Conservation (phyloP, 1,140 invertebrate genomes). For the Drosophila nasuta region DNA sequence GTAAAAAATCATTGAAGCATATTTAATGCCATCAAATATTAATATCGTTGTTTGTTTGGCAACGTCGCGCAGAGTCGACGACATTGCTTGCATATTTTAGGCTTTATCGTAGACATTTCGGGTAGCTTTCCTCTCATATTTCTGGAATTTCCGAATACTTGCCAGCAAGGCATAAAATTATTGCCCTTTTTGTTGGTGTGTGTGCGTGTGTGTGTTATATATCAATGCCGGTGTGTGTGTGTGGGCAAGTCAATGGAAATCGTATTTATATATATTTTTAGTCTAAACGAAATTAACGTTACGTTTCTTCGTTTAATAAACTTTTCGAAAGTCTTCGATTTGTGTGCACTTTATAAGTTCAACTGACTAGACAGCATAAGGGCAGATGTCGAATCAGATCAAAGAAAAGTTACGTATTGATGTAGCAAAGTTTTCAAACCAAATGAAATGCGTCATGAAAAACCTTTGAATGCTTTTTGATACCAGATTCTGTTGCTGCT, state of each 20-base stretch:
- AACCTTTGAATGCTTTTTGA: slow-evolving; percentile 1
- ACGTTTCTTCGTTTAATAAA: slow-evolving; percentile 7
- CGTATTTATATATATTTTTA: slow-evolving; percentile 10
- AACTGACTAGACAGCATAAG: slow-evolving; percentile 2
- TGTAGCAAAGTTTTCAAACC: slow-evolving; percentile 2
- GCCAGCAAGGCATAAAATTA: slow-evolving; percentile 17
- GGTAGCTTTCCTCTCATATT: slow-evolving; percentile 12
- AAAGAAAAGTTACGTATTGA: slow-evolving; percentile 14
- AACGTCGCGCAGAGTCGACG: slow-evolving; percentile 39
- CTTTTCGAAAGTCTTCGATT: slow-evolving; percentile 7
- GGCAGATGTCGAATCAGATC: slow-evolving; percentile 6
- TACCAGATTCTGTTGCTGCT: background rate
- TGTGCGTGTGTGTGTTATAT: background rate
- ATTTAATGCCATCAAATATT: slow-evolving; percentile 70
- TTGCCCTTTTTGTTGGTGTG: slow-evolving; percentile 25
- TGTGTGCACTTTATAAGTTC: background rate
- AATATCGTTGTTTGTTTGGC: slow-evolving; percentile 54
- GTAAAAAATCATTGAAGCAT: slow-evolving; percentile 64
- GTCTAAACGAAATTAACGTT: slow-evolving; percentile 10
- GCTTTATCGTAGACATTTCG: slow-evolving; percentile 26
- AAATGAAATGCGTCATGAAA: background rate
- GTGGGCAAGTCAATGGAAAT: slow-evolving; percentile 1
- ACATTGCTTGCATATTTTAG: slow-evolving; percentile 53
- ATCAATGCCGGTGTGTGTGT: slow-evolving; percentile 1
- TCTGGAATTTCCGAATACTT: slow-evolving; percentile 36